Percentiles rank a stretch among this genome's conserved stretches.
These are phyloP conservation scores for Trachymyrmex cornetzi DNA, from an alignment of 1,140 invertebrate genomes.

Conservation along the genomic window DNA sequence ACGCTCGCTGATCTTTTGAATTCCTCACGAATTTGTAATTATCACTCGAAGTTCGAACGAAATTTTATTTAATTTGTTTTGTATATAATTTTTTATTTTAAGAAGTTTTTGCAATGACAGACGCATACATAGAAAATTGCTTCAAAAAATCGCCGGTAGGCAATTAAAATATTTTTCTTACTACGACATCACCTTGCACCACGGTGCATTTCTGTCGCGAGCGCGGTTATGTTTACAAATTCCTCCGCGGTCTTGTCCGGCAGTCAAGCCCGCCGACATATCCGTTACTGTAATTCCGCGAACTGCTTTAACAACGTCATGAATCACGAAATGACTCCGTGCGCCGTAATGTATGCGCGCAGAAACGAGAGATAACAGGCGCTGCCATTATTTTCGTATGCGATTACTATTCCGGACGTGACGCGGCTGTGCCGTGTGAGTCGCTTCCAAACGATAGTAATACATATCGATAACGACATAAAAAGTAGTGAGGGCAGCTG, in stretches of 20 bases:
- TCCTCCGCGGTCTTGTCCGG: constrained; percentile 24
- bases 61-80: neutral
- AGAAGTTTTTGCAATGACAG: neutral
- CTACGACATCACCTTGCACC: neutral
- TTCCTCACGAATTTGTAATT: neutral
- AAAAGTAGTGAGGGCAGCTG: neutral
- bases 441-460: constrained; percentile 34
- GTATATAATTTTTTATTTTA: neutral
- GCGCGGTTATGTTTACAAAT: constrained; percentile 50
- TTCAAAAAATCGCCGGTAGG: neutral
- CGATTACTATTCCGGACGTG: constrained; percentile 57
- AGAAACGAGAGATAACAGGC: constrained; percentile 63
- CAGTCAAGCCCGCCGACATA: constrained; percentile 31
- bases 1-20: neutral
- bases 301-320: constrained; percentile 65
- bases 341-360: constrained; percentile 57
- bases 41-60: neutral
- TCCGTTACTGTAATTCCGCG: constrained; percentile 62
- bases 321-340: constrained; percentile 65
- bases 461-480: constrained; percentile 35
- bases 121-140: neutral
- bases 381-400: constrained; percentile 61
- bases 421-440: constrained; percentile 35
- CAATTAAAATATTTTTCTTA: constrained; percentile 5
- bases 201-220: neutral